These are phyloP conservation scores for Acrobasis repandana DNA, from an alignment of 2,888 invertebrate genomes.

Conservation along the genomic window DNA sequence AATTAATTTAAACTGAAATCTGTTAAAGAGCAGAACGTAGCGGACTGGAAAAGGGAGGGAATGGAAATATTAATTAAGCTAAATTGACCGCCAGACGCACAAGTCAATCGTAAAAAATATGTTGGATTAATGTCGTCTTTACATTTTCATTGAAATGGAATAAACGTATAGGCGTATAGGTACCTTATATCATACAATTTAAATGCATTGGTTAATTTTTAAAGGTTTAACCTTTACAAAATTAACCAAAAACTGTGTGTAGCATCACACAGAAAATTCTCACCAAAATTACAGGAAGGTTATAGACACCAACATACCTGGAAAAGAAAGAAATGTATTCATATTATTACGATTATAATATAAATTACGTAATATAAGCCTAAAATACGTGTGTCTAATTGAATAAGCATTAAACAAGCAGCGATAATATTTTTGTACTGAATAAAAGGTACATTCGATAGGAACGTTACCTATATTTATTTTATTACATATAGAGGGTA, in stretches of 20 bases:
- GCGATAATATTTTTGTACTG: too few relatives aligned
- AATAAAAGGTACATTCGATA: too few relatives aligned
- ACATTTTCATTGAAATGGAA: not conserved
- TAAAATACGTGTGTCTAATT: slow-evolving; percentile 43
- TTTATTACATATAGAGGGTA: too few relatives aligned
- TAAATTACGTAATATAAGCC: not conserved
- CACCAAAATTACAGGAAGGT: not conserved
- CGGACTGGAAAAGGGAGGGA: slow-evolving; percentile 3
- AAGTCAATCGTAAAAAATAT: slow-evolving; percentile 5
- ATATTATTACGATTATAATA: not conserved
- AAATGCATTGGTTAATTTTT: too few relatives aligned
- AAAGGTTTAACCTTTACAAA: too few relatives aligned
- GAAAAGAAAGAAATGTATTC: not conserved
- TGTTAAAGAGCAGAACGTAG: not conserved
- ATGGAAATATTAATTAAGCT: slow-evolving; percentile 5
- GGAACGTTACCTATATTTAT: too few relatives aligned
- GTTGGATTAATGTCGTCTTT: slow-evolving; percentile 5
- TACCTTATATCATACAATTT: too few relatives aligned
- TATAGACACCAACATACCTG: not conserved
- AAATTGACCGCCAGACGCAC: not conserved
- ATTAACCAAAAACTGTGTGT: too few relatives aligned
- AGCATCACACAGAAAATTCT: too few relatives aligned
- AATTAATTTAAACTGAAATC: not conserved
- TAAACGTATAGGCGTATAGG: too few relatives aligned
- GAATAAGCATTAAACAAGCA: too few relatives aligned